Conservation (phyloP, 2,888 invertebrate genomes). For the Tetanocera ferruginea region DNA sequence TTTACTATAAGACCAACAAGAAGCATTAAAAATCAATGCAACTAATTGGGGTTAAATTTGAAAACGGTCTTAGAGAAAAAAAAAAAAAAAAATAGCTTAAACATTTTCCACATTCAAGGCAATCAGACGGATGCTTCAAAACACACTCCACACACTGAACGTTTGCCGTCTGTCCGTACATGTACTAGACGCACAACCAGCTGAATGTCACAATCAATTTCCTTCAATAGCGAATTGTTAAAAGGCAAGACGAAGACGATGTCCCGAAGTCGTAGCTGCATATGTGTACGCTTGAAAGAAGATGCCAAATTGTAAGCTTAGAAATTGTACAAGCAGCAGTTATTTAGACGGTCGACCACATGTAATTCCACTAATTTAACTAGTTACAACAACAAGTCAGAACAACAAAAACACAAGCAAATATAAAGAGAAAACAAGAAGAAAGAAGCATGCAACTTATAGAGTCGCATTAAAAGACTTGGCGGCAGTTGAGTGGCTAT, state of each 20-base stretch:
- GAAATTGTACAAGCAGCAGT: conserved; percentile 28
- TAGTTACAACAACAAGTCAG: conserved; percentile 16
- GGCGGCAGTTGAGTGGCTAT: not conserved
- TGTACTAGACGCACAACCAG: conserved; percentile 9
- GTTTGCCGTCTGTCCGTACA: not conserved
- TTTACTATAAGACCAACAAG: not conserved
- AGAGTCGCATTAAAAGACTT: not conserved
- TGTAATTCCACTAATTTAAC: conserved; percentile 29
- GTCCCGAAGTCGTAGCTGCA: not conserved
- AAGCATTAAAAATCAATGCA: not conserved
- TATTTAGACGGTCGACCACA: conserved; percentile 18
- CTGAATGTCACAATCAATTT: conserved; percentile 45
- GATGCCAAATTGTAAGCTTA: not conserved
- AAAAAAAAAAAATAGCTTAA: not conserved
- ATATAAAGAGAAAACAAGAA: not conserved
- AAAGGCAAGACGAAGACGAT: not conserved
- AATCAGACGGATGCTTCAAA: not conserved
- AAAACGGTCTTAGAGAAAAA: not conserved
- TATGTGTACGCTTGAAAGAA: not conserved
- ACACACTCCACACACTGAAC: not conserved
- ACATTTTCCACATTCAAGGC: not conserved
- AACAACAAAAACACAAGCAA: not conserved
- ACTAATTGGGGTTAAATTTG: not conserved
- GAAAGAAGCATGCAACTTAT: not conserved
- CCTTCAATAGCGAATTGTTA: conserved; percentile 24